A percentile compares a stretch with the other conserved stretches of the same genome.
Evolutionary conservation across 2,797 vertebrate species (phyloP).

Genomic region (Echiichthys vipera): DNA sequence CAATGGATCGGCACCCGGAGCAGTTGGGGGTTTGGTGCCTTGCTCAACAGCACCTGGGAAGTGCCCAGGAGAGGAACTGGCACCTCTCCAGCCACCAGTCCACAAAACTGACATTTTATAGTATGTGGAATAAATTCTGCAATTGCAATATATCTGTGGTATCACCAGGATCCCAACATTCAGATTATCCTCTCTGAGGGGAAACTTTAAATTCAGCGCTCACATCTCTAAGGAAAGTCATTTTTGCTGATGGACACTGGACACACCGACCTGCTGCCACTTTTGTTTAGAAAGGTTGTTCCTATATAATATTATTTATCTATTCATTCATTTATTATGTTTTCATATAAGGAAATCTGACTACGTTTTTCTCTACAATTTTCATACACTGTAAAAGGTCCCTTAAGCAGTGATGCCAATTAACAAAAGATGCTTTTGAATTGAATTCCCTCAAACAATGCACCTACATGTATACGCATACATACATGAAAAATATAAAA

Average conservation of each 20-base stretch:
- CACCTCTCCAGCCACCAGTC: too few species aligned
- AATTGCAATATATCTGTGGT: constrained; percentile 13
- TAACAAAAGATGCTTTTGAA: too few species aligned
- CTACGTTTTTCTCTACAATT: too few species aligned
- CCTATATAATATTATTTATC: background rate
- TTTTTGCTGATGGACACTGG: background rate
- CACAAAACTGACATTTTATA: constrained; percentile 33
- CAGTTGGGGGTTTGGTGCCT: too few species aligned
- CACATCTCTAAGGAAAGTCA: background rate
- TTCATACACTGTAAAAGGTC: background rate
- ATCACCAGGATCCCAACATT: background rate
- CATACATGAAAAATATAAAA: too few species aligned
- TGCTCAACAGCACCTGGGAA: too few species aligned
- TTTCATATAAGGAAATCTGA: background rate
- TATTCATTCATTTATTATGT: background rate
- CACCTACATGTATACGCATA: too few species aligned
- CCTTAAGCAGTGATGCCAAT: background rate
- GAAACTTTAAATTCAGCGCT: background rate
- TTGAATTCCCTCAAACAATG: too few species aligned
- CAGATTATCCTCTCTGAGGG: background rate
- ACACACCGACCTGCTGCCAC: background rate
- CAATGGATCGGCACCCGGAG: too few species aligned
- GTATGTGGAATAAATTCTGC: constrained; percentile 14
- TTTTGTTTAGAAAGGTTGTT: background rate
- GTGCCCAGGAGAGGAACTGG: too few species aligned